These are phyloP conservation scores for Parasteatoda tepidariorum DNA, from an alignment of 1,140 invertebrate genomes.

Conservation along the genomic window DNA sequence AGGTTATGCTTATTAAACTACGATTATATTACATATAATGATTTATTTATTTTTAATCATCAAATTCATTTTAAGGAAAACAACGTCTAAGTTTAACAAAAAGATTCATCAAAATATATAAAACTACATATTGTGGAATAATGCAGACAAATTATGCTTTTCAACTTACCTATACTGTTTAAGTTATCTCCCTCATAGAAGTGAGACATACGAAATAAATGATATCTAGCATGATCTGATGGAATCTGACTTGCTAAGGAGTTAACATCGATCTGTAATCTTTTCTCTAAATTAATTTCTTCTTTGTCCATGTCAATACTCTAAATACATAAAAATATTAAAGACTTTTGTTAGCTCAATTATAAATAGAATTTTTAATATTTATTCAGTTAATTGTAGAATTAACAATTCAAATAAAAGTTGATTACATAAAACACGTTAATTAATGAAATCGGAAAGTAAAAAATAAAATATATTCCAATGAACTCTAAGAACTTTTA, in stretches of 20 bases:
- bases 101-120: too few relatives aligned
- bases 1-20: too few relatives aligned
- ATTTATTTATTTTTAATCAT: too few relatives aligned
- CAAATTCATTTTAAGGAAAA: too few relatives aligned
- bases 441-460: too few relatives aligned
- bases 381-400: constrained; percentile 24
- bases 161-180: constrained; percentile 79
- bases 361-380: neutral
- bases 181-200: constrained; percentile 90
- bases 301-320: constrained; percentile 78
- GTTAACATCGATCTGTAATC: constrained; percentile 73
- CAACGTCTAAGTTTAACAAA: too few relatives aligned
- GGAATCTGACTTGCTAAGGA: constrained; percentile 83
- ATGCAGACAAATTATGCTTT: neutral
- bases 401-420: neutral
- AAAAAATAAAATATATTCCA: too few relatives aligned
- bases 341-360: too few relatives aligned
- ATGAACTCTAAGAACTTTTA: too few relatives aligned
- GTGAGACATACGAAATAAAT: constrained; percentile 91
- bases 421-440: too few relatives aligned
- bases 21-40: too few relatives aligned
- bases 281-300: constrained; percentile 79
- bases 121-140: too few relatives aligned
- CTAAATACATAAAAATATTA: constrained; percentile 65
- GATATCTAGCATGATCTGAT: constrained; percentile 86